These are phyloP conservation scores for Orchesellides sinensis DNA, from an alignment of 2,888 invertebrate genomes.

Conservation along the genomic window DNA sequence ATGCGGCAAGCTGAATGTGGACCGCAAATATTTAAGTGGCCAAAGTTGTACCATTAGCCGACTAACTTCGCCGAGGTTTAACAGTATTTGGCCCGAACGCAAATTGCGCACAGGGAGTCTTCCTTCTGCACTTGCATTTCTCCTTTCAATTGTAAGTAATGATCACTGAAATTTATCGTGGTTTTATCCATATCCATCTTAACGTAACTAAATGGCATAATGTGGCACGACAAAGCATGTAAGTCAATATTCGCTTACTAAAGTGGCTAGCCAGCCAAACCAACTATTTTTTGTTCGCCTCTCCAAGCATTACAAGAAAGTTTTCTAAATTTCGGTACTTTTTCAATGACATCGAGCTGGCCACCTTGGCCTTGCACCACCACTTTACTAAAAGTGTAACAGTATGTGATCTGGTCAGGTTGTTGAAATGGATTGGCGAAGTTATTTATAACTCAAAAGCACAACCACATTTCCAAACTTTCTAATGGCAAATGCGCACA, in stretches of 20 bases:
- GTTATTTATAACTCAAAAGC: conserved; percentile 24
- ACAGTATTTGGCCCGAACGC: too few species aligned
- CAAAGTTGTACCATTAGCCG: too few species aligned
- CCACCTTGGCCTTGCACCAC: conserved; percentile 22
- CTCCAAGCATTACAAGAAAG: background rate
- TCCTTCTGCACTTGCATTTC: background rate
- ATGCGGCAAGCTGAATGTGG: too few species aligned
- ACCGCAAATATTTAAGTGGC: too few species aligned
- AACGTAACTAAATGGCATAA: conserved; percentile 21
- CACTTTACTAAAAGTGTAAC: background rate
- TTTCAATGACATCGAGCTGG: conserved; percentile 23
- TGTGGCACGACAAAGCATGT: too few species aligned
- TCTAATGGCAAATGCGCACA: too few species aligned
- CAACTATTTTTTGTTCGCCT: too few species aligned
- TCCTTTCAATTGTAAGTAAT: background rate
- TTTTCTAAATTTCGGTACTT: conserved; percentile 10
- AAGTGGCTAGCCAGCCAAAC: too few species aligned
- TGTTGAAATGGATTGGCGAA: conserved; percentile 5
- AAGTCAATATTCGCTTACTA: too few species aligned
- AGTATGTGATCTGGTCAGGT: conserved; percentile 12
- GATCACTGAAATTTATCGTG: background rate
- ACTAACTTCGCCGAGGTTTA: too few species aligned
- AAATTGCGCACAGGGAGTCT: too few species aligned
- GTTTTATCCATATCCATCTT: conserved; percentile 4
- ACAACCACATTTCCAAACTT: background rate